Percentiles rank a stretch among this genome's conserved stretches.
phyloP scores from a whole-genome alignment of 2,113 vertebrate species.

The Leucosticte australis region DNA sequence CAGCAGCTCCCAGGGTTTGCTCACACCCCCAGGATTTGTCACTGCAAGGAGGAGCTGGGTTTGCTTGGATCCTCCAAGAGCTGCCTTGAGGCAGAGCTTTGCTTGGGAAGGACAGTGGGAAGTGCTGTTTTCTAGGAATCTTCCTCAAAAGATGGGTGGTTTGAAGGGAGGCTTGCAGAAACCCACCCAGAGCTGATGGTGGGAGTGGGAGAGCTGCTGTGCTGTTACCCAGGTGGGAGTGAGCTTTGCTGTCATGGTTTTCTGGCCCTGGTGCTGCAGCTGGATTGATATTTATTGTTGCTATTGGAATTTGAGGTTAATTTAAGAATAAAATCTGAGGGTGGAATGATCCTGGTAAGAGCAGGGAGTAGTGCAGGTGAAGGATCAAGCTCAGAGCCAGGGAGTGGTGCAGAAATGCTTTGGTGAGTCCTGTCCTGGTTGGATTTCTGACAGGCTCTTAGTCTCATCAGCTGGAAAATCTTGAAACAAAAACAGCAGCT shows the following conservation, averaged over 20 bases:
- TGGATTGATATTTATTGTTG: not conserved
- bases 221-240: not conserved
- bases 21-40: slow-evolving; percentile 61
- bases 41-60: slow-evolving; percentile 52
- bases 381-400: not conserved
- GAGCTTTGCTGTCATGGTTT: not conserved
- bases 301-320: not conserved
- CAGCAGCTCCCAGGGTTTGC: slow-evolving; percentile 79
- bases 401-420: not conserved
- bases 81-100: slow-evolving; percentile 6
- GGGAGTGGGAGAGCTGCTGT: not conserved
- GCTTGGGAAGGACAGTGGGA: not conserved
- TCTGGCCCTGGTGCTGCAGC: not conserved
- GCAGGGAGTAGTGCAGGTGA: accelerated
- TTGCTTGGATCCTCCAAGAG: not conserved
- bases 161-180: not conserved
- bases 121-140: not conserved
- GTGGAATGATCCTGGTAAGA: not conserved
- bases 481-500: not conserved
- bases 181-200: not conserved
- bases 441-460: not conserved
- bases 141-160: not conserved
- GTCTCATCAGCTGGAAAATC: slow-evolving; percentile 24
- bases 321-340: not conserved
- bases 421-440: not conserved